Conservation (phyloP, 1,140 invertebrate species). For the Coptotermes formosanus region DNA sequence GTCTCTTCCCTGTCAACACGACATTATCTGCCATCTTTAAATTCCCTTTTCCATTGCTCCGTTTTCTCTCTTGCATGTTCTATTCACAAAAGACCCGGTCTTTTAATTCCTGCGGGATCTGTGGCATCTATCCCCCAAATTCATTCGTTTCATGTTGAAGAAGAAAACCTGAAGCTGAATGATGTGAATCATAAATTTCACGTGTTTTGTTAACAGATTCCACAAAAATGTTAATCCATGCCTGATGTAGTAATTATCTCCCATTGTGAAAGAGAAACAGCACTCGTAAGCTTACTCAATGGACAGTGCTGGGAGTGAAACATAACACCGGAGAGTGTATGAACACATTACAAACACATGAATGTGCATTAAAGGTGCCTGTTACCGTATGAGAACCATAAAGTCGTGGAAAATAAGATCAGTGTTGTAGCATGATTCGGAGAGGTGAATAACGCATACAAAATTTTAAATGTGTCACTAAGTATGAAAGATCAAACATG, state of each 20-base stretch:
- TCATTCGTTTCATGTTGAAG: background rate
- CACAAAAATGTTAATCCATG: background rate
- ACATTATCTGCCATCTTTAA: constrained; percentile 28
- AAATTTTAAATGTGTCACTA: too few species aligned
- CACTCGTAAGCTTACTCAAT: background rate
- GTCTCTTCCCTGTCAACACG: constrained; percentile 23
- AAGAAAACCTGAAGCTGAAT: background rate
- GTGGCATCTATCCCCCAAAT: background rate
- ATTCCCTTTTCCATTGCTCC: constrained; percentile 16
- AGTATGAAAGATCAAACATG: too few species aligned
- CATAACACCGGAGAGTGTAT: background rate
- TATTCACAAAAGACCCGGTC: constrained; percentile 1
- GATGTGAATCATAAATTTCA: background rate
- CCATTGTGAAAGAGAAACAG: background rate
- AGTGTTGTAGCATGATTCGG: too few species aligned
- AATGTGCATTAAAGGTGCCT: too few species aligned
- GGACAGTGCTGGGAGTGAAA: background rate
- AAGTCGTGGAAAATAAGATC: too few species aligned
- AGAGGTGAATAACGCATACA: too few species aligned
- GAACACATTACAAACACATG: background rate
- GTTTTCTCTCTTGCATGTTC: background rate
- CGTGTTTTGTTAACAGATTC: background rate
- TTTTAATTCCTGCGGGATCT: constrained; percentile 7
- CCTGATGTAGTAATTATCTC: background rate
- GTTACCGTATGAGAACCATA: too few species aligned